Evolutionary conservation across 2,888 invertebrate species (phyloP).

Genomic region (Cataglyphis altisquamis): DNA sequence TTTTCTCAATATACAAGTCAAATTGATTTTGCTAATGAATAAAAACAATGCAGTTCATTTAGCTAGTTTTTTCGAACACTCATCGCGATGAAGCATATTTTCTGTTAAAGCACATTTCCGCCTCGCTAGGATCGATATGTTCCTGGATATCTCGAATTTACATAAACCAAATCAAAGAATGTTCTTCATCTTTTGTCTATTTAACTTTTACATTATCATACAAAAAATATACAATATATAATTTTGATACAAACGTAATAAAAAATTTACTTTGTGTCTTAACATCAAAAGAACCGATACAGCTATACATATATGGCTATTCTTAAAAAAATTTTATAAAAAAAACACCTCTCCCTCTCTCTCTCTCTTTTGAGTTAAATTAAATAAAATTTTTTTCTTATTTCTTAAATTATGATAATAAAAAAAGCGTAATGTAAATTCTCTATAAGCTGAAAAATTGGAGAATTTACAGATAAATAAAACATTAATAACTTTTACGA

Average conservation of each 20-base stretch:
- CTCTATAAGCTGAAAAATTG: not conserved
- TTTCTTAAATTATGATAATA: not conserved
- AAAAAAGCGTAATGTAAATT: not conserved
- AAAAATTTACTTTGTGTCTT: not conserved
- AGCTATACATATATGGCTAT: not conserved
- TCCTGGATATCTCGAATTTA: not conserved
- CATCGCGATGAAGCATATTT: conserved; percentile 28
- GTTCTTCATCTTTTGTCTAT: not conserved
- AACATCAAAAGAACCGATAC: conserved; percentile 25
- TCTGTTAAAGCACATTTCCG: conserved; percentile 29
- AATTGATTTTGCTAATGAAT: conserved; percentile 28
- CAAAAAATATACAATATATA: conserved; percentile 35
- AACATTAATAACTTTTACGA: not conserved
- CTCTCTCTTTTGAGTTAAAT: not conserved
- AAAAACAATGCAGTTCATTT: conserved; percentile 31
- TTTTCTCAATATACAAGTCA: conserved; percentile 26
- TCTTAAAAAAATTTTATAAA: not conserved
- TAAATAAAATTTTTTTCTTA: not conserved
- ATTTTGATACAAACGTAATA: conserved; percentile 13
- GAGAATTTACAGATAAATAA: conserved; percentile 6
- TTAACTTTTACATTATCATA: conserved; percentile 23
- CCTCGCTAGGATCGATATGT: not conserved
- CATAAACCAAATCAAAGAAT: conserved; percentile 4
- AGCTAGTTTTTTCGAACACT: conserved; percentile 16
- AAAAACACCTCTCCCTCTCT: not conserved